Conservation (phyloP, 2,797 vertebrate species). For the Prionace glauca region DNA sequence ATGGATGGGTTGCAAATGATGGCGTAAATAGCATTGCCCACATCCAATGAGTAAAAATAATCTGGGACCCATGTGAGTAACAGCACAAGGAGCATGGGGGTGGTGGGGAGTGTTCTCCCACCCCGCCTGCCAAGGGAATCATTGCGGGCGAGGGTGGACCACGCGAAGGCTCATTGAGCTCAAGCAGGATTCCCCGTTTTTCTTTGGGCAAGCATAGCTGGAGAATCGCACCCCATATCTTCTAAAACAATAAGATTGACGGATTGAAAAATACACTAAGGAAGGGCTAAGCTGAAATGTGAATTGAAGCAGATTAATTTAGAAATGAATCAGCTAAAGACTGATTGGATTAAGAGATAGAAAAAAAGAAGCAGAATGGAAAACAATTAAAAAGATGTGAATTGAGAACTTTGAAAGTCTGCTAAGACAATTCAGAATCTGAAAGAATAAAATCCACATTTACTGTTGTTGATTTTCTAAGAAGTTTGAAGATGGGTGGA, state of each 20-base stretch:
- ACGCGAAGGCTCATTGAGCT: no score
- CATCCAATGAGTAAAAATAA: no score
- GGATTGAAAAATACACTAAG: neutral
- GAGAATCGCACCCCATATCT: neutral
- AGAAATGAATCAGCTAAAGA: neutral
- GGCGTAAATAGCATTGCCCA: no score
- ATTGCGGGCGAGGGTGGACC: no score
- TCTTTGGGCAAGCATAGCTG: no score
- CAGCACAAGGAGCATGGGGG: neutral
- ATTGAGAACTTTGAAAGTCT: neutral
- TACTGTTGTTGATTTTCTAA: neutral
- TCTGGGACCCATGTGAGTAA: neutral
- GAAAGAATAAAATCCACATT: neutral
- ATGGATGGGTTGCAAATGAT: no score
- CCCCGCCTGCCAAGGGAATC: no score
- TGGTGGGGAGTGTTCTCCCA: no score
- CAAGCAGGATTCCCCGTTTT: no score
- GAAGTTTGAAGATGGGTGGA: neutral
- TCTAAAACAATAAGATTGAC: neutral
- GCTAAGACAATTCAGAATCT: neutral
- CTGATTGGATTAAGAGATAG: neutral
- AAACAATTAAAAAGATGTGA: neutral
- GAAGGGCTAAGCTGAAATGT: no score
- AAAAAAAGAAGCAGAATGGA: neutral
- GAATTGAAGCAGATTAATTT: neutral